A percentile compares a stretch with the other conserved stretches of the same genome.
These are phyloP conservation scores for Drosophila mayri DNA, from an alignment of 1,140 invertebrate genomes.

Conservation along the genomic window DNA sequence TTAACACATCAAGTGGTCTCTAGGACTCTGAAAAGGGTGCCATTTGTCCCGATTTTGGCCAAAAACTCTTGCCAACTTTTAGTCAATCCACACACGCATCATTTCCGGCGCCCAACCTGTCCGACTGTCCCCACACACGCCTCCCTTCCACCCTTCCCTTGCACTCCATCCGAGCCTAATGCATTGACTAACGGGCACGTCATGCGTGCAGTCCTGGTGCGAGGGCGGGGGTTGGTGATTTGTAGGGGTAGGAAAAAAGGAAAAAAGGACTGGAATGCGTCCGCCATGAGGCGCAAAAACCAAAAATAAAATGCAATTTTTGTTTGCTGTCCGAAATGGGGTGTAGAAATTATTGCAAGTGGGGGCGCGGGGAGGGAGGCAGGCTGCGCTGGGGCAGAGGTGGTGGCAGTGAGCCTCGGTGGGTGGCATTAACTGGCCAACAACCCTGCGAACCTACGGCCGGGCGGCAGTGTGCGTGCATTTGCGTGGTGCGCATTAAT, in stretches of 20 bases:
- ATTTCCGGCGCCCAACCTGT: neutral
- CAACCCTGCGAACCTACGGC: slow-evolving; percentile 23
- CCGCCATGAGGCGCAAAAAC: slow-evolving; percentile 59
- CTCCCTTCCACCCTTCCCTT: neutral
- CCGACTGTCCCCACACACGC: neutral
- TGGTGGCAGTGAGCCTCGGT: slow-evolving; percentile 4
- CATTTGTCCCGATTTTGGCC: slow-evolving; percentile 39
- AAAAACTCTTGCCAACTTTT: slow-evolving; percentile 51
- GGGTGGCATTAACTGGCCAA: slow-evolving; percentile 74
- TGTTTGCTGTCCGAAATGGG: slow-evolving; percentile 62
- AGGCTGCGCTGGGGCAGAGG: too few species aligned
- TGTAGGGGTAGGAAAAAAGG: slow-evolving; percentile 29
- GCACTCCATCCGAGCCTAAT: slow-evolving; percentile 44
- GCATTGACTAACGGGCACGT: slow-evolving; percentile 75
- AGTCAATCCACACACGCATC: slow-evolving; percentile 19
- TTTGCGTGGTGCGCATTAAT: slow-evolving; percentile 70
- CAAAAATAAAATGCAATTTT: slow-evolving; percentile 83
- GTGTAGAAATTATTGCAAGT: slow-evolving; percentile 72
- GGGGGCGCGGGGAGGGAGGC: neutral
- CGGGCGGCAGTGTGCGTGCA: slow-evolving; percentile 21
- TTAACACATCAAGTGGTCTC: neutral
- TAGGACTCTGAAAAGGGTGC: neutral
- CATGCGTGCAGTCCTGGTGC: slow-evolving; percentile 40
- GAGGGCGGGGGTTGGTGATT: slow-evolving; percentile 37
- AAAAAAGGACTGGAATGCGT: slow-evolving; percentile 42